Base-by-base conservation (phyloP, 2,888 invertebrate genomes). In the Drosophila gaucha region DNA sequence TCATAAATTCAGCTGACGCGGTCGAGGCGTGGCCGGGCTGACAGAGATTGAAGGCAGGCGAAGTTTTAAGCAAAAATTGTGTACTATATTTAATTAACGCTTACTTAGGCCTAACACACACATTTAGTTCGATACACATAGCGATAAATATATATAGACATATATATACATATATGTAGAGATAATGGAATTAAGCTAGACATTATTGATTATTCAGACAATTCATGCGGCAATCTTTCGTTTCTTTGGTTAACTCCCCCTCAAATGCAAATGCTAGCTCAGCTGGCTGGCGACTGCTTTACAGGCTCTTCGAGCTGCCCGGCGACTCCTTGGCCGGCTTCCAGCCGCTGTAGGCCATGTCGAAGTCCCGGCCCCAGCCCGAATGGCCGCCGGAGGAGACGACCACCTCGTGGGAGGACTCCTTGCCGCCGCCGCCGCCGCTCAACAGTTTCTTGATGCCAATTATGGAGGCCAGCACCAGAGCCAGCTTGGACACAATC, bases 401-500 rank as follows among this genome's bases (percentile, higher is more conserved):
- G 0, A 96, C 96, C 24, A 95, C 94, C 80, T 95, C 95, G 82
- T 95, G 95, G 14, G 94, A 94, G 54, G 94, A 93, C 59, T 95
- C 94, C 73, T 92, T 91, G 59, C 94, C 94, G 30, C 94, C 94
- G 35, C 93, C 93, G 3, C 93, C 93, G 2, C 95, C 93, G 20
- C 95, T 94, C 43, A 96, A 92, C 28, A 97, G 93, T 87, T 97
- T 97, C 93, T 96, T 97, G 91, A 97, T 92, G 3, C 96, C 97
- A 77, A 97, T 96, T 82, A 97, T 96, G 75, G 95, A 96, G 63
- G 97, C 96, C 49, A 97, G 92, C 0, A 96, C 96, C 54, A 97
- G 91, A 0, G 97, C 97, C 77, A 97, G 92, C 89, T 97, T 97
- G 73, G 96, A 96, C 46, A 97, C 95, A 79, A 97, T 96, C 71